Evolutionary conservation across 2,797 vertebrate genomes (phyloP), one percentile per base, ranked within the genome.

Genomic region (Centropyge bicolor): DNA sequence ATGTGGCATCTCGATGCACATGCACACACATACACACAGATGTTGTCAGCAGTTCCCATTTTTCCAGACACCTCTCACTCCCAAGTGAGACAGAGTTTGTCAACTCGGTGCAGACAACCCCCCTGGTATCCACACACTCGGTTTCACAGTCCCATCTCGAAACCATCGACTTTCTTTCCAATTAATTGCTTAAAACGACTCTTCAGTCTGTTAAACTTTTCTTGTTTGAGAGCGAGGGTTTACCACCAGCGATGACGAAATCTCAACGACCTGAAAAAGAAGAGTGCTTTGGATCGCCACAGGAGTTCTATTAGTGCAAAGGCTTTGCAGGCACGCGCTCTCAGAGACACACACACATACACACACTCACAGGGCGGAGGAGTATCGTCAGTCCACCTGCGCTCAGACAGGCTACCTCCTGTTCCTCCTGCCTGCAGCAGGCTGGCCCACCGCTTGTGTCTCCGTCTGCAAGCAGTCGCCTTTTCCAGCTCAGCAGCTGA

Each of bases 401-500:
- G 71, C 85, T 86, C 60, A 85, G 85, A 88, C 85, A 84, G 80
- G 77, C 89, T 78, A 70, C 88, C 91, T 92, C 87, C 87, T 88
- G 82, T 84, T 86, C 82, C 75, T 82, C 74, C 80, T 67, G 80
- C 81, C 83, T 86, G 85, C 88, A 92, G 87, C 89, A 77, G 82
- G 57, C 87, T 80, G 89, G 83, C 84, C 90, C 80, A 63, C 79
- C 72, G 69, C 91, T 94, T 84, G 88, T 90, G 91, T 94, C 93
- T 94, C 92, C 83, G 89, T 92, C 93, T 94, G 93, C 91, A 94
- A 80, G 87, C 90, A 90, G 84, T 91, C 89, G 84, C 92, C 93
- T 93, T 92, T 96, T 97, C 97, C 96, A 96, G 96, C 95, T 97
- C 97, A 98, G 92, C 95, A 96, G 93, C 93, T 95, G 95, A 96